Conservation (phyloP, 2,797 vertebrate species). For the Nannoperca obscura region DNA sequence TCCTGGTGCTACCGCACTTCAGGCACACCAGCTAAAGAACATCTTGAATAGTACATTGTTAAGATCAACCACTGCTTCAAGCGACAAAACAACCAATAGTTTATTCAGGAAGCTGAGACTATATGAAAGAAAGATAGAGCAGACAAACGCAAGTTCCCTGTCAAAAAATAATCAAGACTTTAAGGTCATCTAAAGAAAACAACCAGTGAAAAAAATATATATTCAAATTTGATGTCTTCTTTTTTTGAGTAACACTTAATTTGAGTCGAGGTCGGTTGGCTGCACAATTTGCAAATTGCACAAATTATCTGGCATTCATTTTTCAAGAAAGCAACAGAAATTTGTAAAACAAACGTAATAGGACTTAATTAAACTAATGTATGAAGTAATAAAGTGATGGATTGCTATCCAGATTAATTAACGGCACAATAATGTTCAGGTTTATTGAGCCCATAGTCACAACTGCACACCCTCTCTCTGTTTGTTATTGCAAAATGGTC, state of each 20-base stretch:
- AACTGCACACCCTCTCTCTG: neutral
- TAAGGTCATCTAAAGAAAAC: slow-evolving; percentile 12
- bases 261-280: neutral
- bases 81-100: slow-evolving; percentile 11
- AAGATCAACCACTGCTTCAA: slow-evolving; percentile 44
- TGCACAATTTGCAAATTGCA: neutral
- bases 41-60: slow-evolving; percentile 16
- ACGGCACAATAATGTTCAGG: neutral
- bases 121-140: neutral
- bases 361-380: neutral
- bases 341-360: neutral
- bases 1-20: too few species aligned
- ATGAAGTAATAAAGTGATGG: neutral
- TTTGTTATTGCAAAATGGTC: slow-evolving; percentile 12
- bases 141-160: slow-evolving; percentile 2
- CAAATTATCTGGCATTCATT: neutral
- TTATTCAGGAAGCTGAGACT: slow-evolving; percentile 16
- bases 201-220: neutral
- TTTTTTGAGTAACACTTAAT: neutral
- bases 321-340: neutral
- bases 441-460: slow-evolving; percentile 18
- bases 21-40: neutral
- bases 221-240: neutral
- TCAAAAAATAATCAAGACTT: slow-evolving; percentile 7
- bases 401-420: neutral